phyloP scores from a whole-genome alignment of 92 coral and sea anemone genomes.

The Palythoa caribaeorum region DNA sequence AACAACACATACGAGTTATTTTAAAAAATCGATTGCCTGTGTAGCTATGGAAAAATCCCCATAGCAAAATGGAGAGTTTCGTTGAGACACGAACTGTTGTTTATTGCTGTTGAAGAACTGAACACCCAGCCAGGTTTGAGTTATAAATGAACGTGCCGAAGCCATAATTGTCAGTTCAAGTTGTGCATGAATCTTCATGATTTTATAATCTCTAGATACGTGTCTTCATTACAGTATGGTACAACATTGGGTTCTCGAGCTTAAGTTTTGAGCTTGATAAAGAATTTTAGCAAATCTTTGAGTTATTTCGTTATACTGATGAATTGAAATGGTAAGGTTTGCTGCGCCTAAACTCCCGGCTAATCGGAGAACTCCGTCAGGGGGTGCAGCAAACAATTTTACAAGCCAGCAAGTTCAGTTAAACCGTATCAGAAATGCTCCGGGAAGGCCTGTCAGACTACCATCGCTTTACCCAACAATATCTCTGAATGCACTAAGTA shows the following conservation, averaged over 20 bases:
- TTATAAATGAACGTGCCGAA: constrained; percentile 17
- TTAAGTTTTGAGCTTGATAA: background rate
- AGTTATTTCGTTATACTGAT: background rate
- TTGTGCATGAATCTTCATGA: background rate
- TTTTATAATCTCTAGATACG: background rate
- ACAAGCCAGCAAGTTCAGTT: constrained; percentile 37
- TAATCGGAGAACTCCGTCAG: background rate
- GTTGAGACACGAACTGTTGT: background rate
- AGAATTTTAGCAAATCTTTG: background rate
- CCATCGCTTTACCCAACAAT: constrained; percentile 87
- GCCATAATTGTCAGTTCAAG: background rate
- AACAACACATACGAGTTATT: constrained; percentile 20
- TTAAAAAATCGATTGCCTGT: background rate
- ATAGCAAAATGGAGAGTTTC: background rate
- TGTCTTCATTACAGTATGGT: background rate
- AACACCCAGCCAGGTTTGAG: background rate
- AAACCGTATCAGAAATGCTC: constrained; percentile 55
- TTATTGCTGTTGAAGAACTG: background rate
- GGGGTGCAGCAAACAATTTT: constrained; percentile 43
- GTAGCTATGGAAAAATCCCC: constrained; percentile 12
- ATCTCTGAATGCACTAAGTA: constrained; percentile 71
- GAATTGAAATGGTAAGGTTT: constrained; percentile 24
- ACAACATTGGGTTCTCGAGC: background rate
- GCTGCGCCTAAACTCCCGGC: constrained; percentile 35
- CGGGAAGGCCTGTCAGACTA: constrained; percentile 63